Evolutionary conservation across 1,140 invertebrate genomes (phyloP).

Genomic region (Diachasma alloeum): DNA sequence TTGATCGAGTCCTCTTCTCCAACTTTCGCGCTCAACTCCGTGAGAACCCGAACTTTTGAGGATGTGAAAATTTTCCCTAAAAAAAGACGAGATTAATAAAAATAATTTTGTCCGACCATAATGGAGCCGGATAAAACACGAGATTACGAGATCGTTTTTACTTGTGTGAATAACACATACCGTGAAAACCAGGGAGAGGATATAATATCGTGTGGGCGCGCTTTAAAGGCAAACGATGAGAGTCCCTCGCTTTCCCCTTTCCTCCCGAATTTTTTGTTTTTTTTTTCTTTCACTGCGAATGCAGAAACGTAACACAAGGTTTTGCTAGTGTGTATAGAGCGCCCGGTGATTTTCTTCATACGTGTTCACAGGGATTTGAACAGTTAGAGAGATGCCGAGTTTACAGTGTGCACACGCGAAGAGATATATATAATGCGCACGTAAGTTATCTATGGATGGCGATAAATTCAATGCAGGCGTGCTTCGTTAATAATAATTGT

Average conservation of each 20-base stretch:
- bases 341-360: constrained; percentile 7
- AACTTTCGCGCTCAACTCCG: constrained; percentile 3
- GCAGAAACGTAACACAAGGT: neutral
- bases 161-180: neutral
- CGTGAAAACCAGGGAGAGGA: neutral
- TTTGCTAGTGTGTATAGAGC: constrained; percentile 1
- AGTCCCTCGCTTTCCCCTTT: constrained; percentile 11
- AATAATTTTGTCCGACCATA: neutral
- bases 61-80: neutral
- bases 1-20: neutral
- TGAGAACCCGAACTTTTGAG: constrained; percentile 28
- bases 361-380: constrained; percentile 18
- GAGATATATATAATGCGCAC: constrained; percentile 10
- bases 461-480: constrained; percentile 25
- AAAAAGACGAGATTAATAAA: neutral
- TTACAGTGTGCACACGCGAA: neutral
- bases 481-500: constrained; percentile 29
- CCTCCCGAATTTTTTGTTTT: neutral
- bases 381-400: neutral
- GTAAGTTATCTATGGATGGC: constrained; percentile 3
- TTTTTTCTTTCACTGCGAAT: neutral
- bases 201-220: constrained; percentile 25
- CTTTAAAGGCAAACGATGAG: constrained; percentile 16
- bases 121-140: constrained; percentile 18
- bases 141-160: constrained; percentile 23